Evolutionary conservation across 35 echinoderm and acorn worm genomes (phyloP).

Genomic region (Patiria miniata): DNA sequence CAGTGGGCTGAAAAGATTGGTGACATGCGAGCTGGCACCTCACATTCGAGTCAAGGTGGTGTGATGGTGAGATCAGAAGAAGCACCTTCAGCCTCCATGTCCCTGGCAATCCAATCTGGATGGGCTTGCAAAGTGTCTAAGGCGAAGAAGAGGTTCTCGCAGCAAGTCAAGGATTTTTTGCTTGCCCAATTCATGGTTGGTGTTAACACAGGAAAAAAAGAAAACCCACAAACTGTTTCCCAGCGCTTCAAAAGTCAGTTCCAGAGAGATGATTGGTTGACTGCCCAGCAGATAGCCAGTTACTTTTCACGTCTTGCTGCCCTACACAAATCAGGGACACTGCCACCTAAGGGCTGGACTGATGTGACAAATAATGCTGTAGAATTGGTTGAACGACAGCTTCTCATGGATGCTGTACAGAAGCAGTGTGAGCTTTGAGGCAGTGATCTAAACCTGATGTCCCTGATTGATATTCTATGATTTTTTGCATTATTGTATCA

Average conservation of each 20-base stretch:
- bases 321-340: conserved; percentile 26
- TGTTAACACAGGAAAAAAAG: too few relatives aligned
- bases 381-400: not conserved
- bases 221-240: conserved; percentile 12
- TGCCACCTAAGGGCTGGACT: not conserved
- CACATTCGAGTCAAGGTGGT: not conserved
- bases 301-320: conserved; percentile 20
- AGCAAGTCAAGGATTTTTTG: too few relatives aligned
- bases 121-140: conserved; percentile 13
- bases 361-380: not conserved
- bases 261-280: conserved; percentile 25
- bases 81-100: conserved; percentile 6
- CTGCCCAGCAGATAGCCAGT: conserved; percentile 14
- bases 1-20: not conserved
- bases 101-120: not conserved
- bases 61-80: not conserved
- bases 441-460: too few relatives aligned
- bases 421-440: too few relatives aligned
- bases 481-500: too few relatives aligned
- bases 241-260: conserved; percentile 19
- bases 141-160: not conserved
- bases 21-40: not conserved
- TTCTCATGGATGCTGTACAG: too few relatives aligned
- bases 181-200: too few relatives aligned
- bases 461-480: too few relatives aligned